Evolutionary conservation across 2,888 invertebrate species (phyloP).

Genomic region (Arctia plantaginis): DNA sequence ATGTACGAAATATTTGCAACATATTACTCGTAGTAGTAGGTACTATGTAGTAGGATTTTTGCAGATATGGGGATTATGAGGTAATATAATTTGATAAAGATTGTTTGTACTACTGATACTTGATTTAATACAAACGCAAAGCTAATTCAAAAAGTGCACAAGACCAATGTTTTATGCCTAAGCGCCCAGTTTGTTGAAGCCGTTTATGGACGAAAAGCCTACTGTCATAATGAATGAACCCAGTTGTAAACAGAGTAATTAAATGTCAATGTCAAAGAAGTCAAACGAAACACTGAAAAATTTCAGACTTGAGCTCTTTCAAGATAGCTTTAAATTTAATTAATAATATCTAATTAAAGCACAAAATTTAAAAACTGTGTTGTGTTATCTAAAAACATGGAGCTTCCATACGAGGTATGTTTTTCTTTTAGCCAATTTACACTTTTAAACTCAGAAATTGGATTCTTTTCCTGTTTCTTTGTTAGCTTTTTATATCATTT

Average conservation of each 20-base stretch:
- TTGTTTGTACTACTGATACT: no score
- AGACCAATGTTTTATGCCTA: background rate
- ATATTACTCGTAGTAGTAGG: no score
- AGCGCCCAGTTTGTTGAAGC: background rate
- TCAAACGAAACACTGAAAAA: conserved; percentile 30
- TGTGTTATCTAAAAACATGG: conserved; percentile 58
- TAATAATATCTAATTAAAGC: background rate
- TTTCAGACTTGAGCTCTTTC: conserved; percentile 14
- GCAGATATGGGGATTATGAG: no score
- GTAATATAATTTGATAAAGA: no score
- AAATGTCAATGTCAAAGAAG: conserved; percentile 38
- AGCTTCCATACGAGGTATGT: conserved; percentile 77
- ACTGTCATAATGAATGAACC: conserved; percentile 1
- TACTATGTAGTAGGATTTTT: no score
- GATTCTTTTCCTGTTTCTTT: conserved; percentile 54
- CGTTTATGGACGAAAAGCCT: background rate
- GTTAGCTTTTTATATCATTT: conserved; percentile 65
- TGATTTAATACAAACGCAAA: no score
- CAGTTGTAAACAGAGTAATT: background rate
- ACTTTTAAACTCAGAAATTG: background rate
- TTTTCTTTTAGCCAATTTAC: conserved; percentile 24
- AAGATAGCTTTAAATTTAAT: background rate
- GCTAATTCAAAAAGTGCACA: background rate
- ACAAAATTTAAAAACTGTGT: conserved; percentile 3
- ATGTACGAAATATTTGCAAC: no score